Evolutionary conservation across 2,888 invertebrate genomes (phyloP).

Genomic region (Macrophya alboannulata): DNA sequence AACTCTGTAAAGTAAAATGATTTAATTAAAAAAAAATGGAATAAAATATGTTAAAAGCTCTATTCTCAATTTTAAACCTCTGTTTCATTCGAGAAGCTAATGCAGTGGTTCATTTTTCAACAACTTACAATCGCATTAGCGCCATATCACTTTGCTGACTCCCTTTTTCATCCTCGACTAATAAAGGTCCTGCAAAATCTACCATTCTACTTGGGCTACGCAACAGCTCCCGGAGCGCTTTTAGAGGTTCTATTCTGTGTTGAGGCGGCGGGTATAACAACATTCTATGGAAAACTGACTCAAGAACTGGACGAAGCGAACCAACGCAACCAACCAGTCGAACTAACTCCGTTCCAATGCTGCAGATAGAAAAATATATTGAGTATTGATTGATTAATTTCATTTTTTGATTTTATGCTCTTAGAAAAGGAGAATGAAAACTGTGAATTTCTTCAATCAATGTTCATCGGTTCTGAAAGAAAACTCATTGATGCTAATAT

Average conservation of each 20-base stretch:
- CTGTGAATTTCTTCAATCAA: constrained; percentile 5
- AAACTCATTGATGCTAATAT: neutral
- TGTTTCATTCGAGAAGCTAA: neutral
- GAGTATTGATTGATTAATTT: neutral
- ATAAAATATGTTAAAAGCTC: neutral
- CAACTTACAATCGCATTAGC: constrained; percentile 88
- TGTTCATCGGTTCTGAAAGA: neutral
- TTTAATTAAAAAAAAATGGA: neutral
- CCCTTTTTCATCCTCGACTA: constrained; percentile 84
- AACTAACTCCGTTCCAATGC: constrained; percentile 94
- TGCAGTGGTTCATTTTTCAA: neutral
- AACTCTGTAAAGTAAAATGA: constrained; percentile 82
- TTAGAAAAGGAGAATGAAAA: neutral
- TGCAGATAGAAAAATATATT: constrained; percentile 75
- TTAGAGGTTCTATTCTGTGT: constrained; percentile 92
- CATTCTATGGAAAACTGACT: constrained; percentile 96
- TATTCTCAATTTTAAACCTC: constrained; percentile 22
- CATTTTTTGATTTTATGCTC: too few relatives aligned
- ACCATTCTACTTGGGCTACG: constrained; percentile 90
- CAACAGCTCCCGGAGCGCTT: constrained; percentile 91
- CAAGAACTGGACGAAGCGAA: constrained; percentile 93
- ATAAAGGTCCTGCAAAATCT: constrained; percentile 85
- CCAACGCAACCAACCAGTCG: constrained; percentile 94
- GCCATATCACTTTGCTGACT: constrained; percentile 90
- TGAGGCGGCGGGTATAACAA: constrained; percentile 92